phyloP scores from a whole-genome alignment of 2,888 invertebrate genomes.

The Ectropis crepuscularia region DNA sequence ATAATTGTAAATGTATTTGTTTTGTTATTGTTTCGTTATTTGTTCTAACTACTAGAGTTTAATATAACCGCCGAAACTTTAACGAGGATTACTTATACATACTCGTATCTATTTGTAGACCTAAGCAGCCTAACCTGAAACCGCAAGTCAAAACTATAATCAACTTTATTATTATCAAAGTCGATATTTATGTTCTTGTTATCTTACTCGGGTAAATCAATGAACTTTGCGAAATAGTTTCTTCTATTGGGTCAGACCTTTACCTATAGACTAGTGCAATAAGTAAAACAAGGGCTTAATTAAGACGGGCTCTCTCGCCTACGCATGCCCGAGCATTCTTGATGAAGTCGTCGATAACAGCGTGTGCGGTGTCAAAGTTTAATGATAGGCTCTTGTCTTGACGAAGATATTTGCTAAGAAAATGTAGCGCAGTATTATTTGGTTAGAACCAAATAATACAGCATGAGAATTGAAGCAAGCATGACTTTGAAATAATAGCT shows the following conservation, averaged over 20 bases:
- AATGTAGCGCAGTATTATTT: too few species aligned
- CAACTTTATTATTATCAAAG: neutral
- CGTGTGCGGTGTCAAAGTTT: constrained; percentile 16
- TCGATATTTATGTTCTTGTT: neutral
- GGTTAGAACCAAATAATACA: too few species aligned
- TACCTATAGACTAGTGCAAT: constrained; percentile 55
- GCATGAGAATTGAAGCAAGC: too few species aligned
- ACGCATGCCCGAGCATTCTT: constrained; percentile 50
- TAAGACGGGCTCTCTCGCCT: constrained; percentile 64
- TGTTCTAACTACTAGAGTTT: too few species aligned
- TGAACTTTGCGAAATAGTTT: neutral
- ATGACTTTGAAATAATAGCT: too few species aligned
- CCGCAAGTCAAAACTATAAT: neutral
- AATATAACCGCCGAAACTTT: too few species aligned
- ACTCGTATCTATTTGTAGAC: too few species aligned
- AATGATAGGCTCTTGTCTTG: constrained; percentile 7
- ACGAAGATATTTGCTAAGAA: too few species aligned
- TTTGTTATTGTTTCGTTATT: too few species aligned
- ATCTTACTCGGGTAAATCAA: neutral
- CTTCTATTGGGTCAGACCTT: constrained; percentile 20
- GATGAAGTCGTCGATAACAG: constrained; percentile 37
- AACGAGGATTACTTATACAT: too few species aligned
- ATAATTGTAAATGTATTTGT: too few species aligned
- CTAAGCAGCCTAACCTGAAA: too few species aligned
- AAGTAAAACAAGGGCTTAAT: constrained; percentile 67